Percentiles rank a stretch among this genome's conserved stretches.
phyloP scores from a whole-genome alignment of 2,888 invertebrate species.

The Polia nebulosa region DNA sequence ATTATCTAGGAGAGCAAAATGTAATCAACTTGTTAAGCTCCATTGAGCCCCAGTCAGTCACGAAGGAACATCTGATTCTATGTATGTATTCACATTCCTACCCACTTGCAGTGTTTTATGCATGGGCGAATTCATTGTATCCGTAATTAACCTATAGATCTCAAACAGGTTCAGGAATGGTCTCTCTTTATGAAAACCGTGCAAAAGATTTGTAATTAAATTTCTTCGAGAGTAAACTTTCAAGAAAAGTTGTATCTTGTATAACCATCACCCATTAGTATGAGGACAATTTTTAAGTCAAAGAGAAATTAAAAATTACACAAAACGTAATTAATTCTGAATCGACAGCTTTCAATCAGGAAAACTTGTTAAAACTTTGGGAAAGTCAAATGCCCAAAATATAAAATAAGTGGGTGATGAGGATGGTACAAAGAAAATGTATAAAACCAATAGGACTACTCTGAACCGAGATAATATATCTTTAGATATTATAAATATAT shows the following conservation, averaged over 20 bases:
- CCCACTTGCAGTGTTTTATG: slow-evolving; percentile 62
- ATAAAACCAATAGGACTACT: not conserved
- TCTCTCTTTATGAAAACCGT: slow-evolving; percentile 26
- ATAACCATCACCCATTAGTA: slow-evolving; percentile 5
- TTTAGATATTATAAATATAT: not conserved
- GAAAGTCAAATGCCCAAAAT: slow-evolving; percentile 6
- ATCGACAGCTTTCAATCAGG: slow-evolving; percentile 1
- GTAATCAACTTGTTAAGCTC: slow-evolving; percentile 43
- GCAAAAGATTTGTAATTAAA: slow-evolving; percentile 29
- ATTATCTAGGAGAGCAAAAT: slow-evolving; percentile 50
- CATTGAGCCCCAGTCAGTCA: slow-evolving; percentile 34
- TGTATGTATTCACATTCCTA: slow-evolving; percentile 63
- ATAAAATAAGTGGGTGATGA: not conserved
- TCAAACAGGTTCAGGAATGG: slow-evolving; percentile 52
- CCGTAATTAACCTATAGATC: slow-evolving; percentile 56
- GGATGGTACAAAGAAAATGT: not conserved
- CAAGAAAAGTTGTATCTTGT: slow-evolving; percentile 32
- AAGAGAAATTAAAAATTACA: slow-evolving; percentile 11
- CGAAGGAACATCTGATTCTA: slow-evolving; percentile 44
- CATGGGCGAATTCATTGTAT: slow-evolving; percentile 51
- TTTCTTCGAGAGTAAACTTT: slow-evolving; percentile 29
- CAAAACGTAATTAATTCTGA: slow-evolving; percentile 21
- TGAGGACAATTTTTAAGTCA: slow-evolving; percentile 30
- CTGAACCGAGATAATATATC: not conserved
- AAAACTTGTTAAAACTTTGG: slow-evolving; percentile 13